These are phyloP conservation scores for Hyperopisus bebe DNA, from an alignment of 2,113 vertebrate species.

Conservation along the genomic window DNA sequence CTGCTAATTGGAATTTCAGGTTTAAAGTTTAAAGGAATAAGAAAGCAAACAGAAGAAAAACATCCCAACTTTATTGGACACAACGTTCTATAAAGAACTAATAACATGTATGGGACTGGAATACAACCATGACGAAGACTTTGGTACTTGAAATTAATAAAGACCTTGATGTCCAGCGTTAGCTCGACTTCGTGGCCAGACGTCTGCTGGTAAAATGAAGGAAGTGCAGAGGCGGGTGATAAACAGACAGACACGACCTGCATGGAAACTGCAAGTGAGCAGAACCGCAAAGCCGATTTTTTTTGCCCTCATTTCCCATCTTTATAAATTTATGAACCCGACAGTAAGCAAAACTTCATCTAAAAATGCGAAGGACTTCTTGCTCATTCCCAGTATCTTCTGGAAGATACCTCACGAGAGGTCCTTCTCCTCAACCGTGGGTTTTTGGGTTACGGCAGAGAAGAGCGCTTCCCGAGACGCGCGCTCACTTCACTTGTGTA, in stretches of 20 bases:
- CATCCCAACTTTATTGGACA: background rate
- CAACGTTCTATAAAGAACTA: background rate
- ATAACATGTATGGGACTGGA: background rate
- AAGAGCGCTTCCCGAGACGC: background rate
- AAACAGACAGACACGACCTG: background rate
- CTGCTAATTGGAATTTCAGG: background rate
- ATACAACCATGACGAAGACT: background rate
- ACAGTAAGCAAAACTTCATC: background rate
- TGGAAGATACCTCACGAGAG: background rate
- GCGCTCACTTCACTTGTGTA: background rate
- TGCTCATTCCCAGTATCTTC: background rate
- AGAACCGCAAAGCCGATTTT: background rate
- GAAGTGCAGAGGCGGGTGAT: background rate
- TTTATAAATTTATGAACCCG: background rate
- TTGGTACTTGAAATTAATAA: background rate
- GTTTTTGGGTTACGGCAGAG: background rate
- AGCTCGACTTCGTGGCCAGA: background rate
- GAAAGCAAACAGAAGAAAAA: background rate
- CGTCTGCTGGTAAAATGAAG: background rate
- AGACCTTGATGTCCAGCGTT: background rate
- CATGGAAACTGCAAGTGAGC: background rate
- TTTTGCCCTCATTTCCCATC: background rate
- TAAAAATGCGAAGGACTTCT: background rate
- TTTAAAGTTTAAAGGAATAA: background rate
- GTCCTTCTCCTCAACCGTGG: background rate